Percentiles rank a stretch among this genome's conserved stretches.
These are phyloP conservation scores for Synergus gifuensis DNA, from an alignment of 2,888 invertebrate species.

Conservation along the genomic window DNA sequence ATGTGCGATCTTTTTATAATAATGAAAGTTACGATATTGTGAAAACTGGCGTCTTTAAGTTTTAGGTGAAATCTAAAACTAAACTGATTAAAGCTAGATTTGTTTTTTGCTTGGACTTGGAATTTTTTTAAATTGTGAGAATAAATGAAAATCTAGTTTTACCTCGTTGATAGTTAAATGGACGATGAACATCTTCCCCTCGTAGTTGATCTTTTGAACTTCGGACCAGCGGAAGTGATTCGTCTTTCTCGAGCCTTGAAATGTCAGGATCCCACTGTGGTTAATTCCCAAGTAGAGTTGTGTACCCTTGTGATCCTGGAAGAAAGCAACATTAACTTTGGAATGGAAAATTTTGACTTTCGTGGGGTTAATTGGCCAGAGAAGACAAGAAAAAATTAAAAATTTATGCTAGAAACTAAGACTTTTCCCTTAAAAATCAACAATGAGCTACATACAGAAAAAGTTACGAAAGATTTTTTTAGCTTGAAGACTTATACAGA, in stretches of 20 bases:
- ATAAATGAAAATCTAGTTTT: conserved; percentile 67
- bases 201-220: conserved; percentile 97
- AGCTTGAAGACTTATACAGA: not conserved
- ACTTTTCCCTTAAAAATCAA: not conserved
- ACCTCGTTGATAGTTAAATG: conserved; percentile 96
- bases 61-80: not conserved
- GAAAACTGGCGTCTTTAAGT: not conserved
- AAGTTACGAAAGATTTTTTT: too few relatives aligned
- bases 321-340: conserved; percentile 43
- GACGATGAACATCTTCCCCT: conserved; percentile 98
- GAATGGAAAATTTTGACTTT: not conserved
- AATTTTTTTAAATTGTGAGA: not conserved
- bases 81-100: not conserved
- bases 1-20: not conserved
- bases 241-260: conserved; percentile 94
- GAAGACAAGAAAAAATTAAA: not conserved
- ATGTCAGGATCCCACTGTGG: conserved; percentile 96
- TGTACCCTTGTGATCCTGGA: conserved; percentile 93
- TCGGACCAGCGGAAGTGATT: conserved; percentile 98
- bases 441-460: too few relatives aligned
- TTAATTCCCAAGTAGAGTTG: conserved; percentile 97
- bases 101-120: not conserved
- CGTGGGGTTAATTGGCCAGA: not conserved
- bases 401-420: not conserved
- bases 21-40: not conserved